Percentiles rank a stretch among this genome's conserved stretches.
These are phyloP conservation scores for Naso thynnoides DNA, from an alignment of 2,797 vertebrate species.

Conservation along the genomic window DNA sequence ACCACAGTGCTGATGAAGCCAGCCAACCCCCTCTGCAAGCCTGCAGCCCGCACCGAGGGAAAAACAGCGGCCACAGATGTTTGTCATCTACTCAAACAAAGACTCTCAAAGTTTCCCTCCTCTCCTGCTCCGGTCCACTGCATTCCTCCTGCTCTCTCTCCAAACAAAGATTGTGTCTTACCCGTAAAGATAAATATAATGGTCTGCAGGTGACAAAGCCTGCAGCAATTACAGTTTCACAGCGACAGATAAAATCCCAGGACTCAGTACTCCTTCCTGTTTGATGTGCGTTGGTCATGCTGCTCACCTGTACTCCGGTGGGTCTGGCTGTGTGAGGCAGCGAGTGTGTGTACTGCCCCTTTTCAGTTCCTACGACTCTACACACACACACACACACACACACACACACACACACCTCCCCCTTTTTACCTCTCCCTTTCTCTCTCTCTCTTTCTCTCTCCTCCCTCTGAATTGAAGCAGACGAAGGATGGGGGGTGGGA, in stretches of 20 bases:
- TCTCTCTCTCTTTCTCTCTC: slow-evolving; percentile 33
- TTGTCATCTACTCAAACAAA: slow-evolving; percentile 80
- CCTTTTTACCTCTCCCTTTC: slow-evolving; percentile 45
- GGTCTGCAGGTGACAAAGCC: slow-evolving; percentile 64
- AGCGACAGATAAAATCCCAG: slow-evolving; percentile 49
- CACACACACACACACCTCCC: slow-evolving; percentile 67
- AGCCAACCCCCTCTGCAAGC: slow-evolving; percentile 49
- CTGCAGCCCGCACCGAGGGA: slow-evolving; percentile 45
- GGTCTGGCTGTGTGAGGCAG: slow-evolving; percentile 74
- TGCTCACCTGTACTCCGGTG: slow-evolving; percentile 81
- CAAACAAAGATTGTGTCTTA: slow-evolving; percentile 72
- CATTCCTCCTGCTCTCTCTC: slow-evolving; percentile 1
- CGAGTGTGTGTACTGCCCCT: slow-evolving; percentile 74
- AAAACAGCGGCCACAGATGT: slow-evolving; percentile 77
- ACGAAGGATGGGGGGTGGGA: slow-evolving; percentile 74
- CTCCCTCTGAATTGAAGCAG: slow-evolving; percentile 69
- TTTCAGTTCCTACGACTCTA: slow-evolving; percentile 73
- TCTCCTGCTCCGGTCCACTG: slow-evolving; percentile 32
- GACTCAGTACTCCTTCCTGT: slow-evolving; percentile 46
- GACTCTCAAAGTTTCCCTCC: slow-evolving; percentile 72
- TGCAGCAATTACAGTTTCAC: slow-evolving; percentile 40
- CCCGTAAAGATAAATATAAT: slow-evolving; percentile 59
- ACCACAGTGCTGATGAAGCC: slow-evolving; percentile 59
- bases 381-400: slow-evolving; percentile 71
- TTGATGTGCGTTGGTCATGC: slow-evolving; percentile 50